Evolutionary conservation across 2,797 vertebrate genomes (phyloP).

Genomic region (Aselliscus stoliczkanus): DNA sequence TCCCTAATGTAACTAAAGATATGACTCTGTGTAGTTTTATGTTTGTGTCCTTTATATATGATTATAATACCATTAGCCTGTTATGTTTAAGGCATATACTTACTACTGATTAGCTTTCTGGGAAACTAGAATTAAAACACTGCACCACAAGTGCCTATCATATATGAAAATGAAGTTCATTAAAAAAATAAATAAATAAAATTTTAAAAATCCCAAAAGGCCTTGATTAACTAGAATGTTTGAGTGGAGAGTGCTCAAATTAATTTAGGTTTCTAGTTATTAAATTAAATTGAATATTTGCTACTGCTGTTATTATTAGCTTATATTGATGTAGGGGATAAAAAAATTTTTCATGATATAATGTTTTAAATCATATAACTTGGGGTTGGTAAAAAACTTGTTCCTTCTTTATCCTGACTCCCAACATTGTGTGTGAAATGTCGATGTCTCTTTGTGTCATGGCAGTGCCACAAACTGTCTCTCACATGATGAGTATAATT

Average conservation of each 20-base stretch:
- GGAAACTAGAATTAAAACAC: background rate
- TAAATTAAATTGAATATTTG: background rate
- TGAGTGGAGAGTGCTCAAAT: background rate
- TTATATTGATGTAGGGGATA: background rate
- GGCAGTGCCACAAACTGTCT: background rate
- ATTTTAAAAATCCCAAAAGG: background rate
- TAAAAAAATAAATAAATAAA: background rate
- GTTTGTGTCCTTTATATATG: background rate
- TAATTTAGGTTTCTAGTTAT: constrained; percentile 1
- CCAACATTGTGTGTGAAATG: background rate
- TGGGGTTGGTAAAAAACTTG: background rate
- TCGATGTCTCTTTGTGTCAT: background rate
- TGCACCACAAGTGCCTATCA: background rate
- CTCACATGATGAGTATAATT: background rate
- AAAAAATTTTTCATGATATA: background rate
- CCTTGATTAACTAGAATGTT: constrained; percentile 19
- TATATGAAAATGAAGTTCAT: constrained; percentile 32
- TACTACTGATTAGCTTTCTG: background rate
- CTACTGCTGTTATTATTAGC: constrained; percentile 13
- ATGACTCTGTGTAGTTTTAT: background rate
- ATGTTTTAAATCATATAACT: background rate
- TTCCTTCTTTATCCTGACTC: background rate
- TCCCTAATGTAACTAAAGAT: background rate
- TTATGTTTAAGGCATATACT: background rate
- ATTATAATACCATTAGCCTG: background rate